A percentile compares a stretch with the other conserved stretches of the same genome.
Evolutionary conservation across 1,140 invertebrate genomes (phyloP).

Genomic region (Cecropterus lyciades): DNA sequence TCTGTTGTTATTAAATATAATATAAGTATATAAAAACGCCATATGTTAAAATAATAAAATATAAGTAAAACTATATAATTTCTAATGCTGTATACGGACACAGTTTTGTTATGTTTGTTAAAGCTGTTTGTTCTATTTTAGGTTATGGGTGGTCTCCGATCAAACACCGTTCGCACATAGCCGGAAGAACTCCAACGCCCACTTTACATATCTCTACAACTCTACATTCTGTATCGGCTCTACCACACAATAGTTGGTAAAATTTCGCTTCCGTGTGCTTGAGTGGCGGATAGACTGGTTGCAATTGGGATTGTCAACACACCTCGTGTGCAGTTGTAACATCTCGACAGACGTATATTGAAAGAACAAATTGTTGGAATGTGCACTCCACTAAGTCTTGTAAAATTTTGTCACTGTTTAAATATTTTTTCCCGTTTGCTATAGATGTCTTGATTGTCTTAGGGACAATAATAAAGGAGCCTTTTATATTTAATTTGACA

Average conservation of each 20-base stretch:
- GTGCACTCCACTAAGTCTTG: no score
- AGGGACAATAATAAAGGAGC: no score
- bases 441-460: no score
- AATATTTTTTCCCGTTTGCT: no score
- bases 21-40: no score
- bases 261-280: constrained; percentile 20
- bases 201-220: constrained; percentile 21
- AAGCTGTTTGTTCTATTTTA: constrained; percentile 8
- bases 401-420: no score
- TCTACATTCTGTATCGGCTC: constrained; percentile 18
- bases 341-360: neutral
- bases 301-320: neutral
- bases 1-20: no score
- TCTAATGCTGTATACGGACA: no score
- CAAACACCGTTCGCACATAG: constrained; percentile 11
- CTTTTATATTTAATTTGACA: no score
- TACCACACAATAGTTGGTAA: constrained; percentile 9
- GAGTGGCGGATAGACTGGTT: constrained; percentile 2
- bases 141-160: constrained; percentile 17
- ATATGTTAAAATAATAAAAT: no score
- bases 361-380: neutral
- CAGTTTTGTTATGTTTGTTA: neutral
- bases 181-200: constrained; percentile 17
- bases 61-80: no score
- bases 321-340: neutral